Percentiles rank a stretch among this genome's conserved stretches.
These are phyloP conservation scores for Tipula unca DNA, from an alignment of 2,888 invertebrate genomes.

Conservation along the genomic window DNA sequence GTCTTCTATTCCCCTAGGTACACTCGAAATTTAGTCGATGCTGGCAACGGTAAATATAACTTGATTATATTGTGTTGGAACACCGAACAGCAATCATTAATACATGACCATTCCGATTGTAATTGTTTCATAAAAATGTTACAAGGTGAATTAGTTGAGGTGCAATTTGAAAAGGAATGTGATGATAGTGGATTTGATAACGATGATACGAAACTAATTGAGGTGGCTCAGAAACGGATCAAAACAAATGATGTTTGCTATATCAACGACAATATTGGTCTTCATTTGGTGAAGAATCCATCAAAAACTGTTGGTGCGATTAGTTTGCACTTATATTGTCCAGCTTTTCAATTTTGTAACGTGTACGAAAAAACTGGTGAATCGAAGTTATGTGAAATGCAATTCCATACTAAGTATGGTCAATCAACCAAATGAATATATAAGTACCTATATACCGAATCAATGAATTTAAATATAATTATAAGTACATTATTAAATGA, in stretches of 20 bases:
- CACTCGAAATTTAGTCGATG: constrained; percentile 73
- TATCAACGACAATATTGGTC: constrained; percentile 87
- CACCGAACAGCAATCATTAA: constrained; percentile 86
- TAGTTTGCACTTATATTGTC: constrained; percentile 91
- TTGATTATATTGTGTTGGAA: constrained; percentile 98
- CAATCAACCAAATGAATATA: neutral
- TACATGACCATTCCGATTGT: constrained; percentile 93
- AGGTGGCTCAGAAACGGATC: constrained; percentile 55
- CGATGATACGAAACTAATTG: constrained; percentile 48
- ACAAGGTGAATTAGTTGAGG: constrained; percentile 73
- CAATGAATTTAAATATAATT: too few species aligned
- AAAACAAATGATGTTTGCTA: constrained; percentile 78
- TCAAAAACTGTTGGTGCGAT: constrained; percentile 83
- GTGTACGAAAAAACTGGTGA: constrained; percentile 70
- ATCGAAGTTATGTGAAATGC: neutral
- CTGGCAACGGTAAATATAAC: constrained; percentile 95
- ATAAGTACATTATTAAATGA: too few species aligned
- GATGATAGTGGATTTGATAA: constrained; percentile 34
- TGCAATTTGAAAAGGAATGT: constrained; percentile 40
- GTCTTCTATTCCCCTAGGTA: neutral
- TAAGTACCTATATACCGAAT: too few species aligned
- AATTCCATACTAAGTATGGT: neutral
- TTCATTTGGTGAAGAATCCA: constrained; percentile 93
- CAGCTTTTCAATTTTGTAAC: constrained; percentile 80
- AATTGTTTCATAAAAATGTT: constrained; percentile 98